Percentiles rank a stretch among this genome's conserved stretches.
These are phyloP conservation scores for Pseudococcus viburni DNA, from an alignment of 2,888 invertebrate genomes.

Conservation along the genomic window DNA sequence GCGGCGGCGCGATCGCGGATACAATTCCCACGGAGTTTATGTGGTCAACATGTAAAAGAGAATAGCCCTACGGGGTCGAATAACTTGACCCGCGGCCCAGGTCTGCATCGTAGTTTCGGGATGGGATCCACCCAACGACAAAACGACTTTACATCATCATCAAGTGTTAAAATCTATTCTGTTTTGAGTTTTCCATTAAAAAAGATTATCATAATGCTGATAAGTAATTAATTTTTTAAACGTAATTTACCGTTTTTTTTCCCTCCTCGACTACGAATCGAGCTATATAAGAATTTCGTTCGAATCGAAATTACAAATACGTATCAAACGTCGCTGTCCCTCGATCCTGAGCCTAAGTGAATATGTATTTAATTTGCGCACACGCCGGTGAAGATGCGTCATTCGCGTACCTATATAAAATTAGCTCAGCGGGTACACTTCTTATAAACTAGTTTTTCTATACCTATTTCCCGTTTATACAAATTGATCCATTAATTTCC, in stretches of 20 bases:
- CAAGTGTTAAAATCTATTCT: constrained; percentile 49
- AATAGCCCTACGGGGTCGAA: constrained; percentile 59
- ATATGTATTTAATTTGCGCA: constrained; percentile 4
- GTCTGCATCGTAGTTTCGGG: constrained; percentile 44
- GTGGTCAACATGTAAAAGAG: constrained; percentile 29
- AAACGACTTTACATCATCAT: constrained; percentile 62
- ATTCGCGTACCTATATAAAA: background rate
- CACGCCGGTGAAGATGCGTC: background rate
- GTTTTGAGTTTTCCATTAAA: constrained; percentile 54
- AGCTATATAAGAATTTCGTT: constrained; percentile 16
- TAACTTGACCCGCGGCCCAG: constrained; percentile 58
- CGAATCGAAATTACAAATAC: constrained; percentile 1
- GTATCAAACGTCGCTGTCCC: background rate
- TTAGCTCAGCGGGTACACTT: constrained; percentile 18
- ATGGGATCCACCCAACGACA: constrained; percentile 55
- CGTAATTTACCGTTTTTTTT: constrained; percentile 44
- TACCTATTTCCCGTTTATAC: background rate
- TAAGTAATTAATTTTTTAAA: constrained; percentile 48
- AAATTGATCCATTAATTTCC: constrained; percentile 29
- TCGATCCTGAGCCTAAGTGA: background rate
- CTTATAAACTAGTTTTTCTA: constrained; percentile 21
- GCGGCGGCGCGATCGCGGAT: background rate
- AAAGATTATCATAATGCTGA: constrained; percentile 41
- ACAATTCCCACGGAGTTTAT: constrained; percentile 56
- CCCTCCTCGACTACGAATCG: background rate